Conservation (phyloP, 2,888 invertebrate species). For the Seladonia tumulorum region DNA sequence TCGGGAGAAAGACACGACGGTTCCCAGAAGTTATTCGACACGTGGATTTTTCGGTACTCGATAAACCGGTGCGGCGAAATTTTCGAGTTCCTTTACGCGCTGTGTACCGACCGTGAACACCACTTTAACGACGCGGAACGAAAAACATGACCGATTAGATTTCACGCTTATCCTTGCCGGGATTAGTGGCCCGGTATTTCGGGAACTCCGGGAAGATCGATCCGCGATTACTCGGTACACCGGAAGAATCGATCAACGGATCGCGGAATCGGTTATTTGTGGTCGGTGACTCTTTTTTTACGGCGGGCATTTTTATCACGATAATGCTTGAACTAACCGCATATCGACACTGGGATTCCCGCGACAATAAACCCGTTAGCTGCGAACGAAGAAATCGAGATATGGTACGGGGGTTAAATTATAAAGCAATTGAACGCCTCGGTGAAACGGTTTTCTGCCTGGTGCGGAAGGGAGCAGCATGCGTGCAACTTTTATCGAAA, state of each 20-base stretch:
- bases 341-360: no score
- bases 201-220: neutral
- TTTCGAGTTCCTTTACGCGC: slow-evolving; percentile 29
- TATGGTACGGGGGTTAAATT: neutral
- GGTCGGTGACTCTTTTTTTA: no score
- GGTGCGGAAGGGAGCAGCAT: neutral
- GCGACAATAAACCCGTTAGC: neutral
- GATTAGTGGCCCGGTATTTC: neutral
- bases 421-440: neutral
- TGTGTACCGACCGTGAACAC: slow-evolving; percentile 36
- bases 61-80: neutral
- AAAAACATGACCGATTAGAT: slow-evolving; percentile 42
- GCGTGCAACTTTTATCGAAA: neutral
- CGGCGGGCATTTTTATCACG: no score
- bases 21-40: neutral
- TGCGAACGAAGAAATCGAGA: neutral
- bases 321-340: no score
- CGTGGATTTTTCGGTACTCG: neutral
- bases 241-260: neutral
- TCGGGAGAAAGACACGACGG: neutral
- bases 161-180: slow-evolving; percentile 2
- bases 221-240: neutral
- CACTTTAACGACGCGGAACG: slow-evolving; percentile 23
- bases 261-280: neutral
- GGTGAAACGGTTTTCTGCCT: neutral